These are phyloP conservation scores for Tragelaphus strepsiceros DNA, from an alignment of 2,113 vertebrate species.

Conservation along the genomic window DNA sequence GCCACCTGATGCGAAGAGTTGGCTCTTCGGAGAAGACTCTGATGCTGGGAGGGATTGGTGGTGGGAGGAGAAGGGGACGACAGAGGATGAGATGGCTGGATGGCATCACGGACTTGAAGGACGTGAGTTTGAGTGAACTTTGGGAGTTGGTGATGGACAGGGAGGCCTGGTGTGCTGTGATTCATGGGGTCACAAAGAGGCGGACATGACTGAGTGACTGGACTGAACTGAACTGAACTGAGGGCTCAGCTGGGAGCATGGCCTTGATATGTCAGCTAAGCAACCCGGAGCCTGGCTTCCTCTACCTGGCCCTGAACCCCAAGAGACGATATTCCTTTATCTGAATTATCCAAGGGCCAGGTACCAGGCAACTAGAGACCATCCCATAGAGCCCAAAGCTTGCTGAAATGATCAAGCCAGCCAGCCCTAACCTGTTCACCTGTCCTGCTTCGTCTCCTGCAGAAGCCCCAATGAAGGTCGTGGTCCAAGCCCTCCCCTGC, in stretches of 20 bases:
- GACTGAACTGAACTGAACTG: no score
- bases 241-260: neutral
- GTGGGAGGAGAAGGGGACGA: no score
- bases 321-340: neutral
- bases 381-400: neutral
- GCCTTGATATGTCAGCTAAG: neutral
- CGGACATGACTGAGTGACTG: fast-evolving
- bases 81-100: no score
- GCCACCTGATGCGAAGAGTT: no score
- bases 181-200: no score
- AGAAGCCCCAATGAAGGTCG: neutral
- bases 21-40: no score
- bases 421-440: neutral
- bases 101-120: no score
- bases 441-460: neutral
- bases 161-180: no score
- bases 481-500: neutral
- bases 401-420: neutral
- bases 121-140: no score
- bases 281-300: neutral
- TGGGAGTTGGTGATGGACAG: no score
- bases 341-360: neutral
- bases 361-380: neutral
- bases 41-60: no score
- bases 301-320: neutral